Evolutionary conservation across 2,797 vertebrate genomes (phyloP), one percentile per base, ranked within the genome.

Genomic region (Pseudomugil gertrudae): DNA sequence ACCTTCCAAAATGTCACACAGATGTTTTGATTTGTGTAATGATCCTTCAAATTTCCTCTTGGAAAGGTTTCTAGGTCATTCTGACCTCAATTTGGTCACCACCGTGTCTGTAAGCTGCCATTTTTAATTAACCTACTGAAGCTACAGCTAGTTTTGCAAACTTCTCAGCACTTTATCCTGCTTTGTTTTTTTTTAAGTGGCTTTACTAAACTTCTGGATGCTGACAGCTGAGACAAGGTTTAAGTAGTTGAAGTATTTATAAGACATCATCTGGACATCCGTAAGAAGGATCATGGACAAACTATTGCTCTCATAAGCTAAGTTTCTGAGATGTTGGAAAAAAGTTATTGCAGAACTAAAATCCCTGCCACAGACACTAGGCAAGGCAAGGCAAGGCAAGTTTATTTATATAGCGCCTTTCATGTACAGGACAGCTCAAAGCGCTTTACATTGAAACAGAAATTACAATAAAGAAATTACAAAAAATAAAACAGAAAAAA

Each of bases 301-400:
- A 8, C 30, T 51, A 36, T 2, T n/a, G n/a, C 2, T 45, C 43
- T n/a, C 9, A 45, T 21, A 51, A 23, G 14, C 30, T 62, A 26
- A 51, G 24, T 62, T 36, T 51, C 14, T 62, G 21, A 62, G 32
- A 26, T 29, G 15, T 35, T 62, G 47, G 30, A 10, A 32, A n/a
- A 50, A 47, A 50, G 30, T 61, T 32, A 33, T 50, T 21, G 26
- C 3, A 10, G 19, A 45, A 5, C 19, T 45, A n/a, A 51, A 62
- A n/a, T 61, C n/a, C 35, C 9, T 33, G n/a, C n/a, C n/a, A n/a
- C n/a, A n/a, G n/a, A n/a, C n/a, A n/a, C n/a, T n/a, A n/a, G n/a
- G n/a, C n/a, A n/a, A n/a, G n/a, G n/a, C n/a, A n/a, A n/a, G n/a
- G n/a, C n/a, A n/a, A n/a, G n/a, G n/a, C n/a, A n/a, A n/a, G n/a